A percentile compares a stretch with the other conserved stretches of the same genome.
phyloP scores from a whole-genome alignment of 2,888 invertebrate species.

The Atethmia centrago region DNA sequence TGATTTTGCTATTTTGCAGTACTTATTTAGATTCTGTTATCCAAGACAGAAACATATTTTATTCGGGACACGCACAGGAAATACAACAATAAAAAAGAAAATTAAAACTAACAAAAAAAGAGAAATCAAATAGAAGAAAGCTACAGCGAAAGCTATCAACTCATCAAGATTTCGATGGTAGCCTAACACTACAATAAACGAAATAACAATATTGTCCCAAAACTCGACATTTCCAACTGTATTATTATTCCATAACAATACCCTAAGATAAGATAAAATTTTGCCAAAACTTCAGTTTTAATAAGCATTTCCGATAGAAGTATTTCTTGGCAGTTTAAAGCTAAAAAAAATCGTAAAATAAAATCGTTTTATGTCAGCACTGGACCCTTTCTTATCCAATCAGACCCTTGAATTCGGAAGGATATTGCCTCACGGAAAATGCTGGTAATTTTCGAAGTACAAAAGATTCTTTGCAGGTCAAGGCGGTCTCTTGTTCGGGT shows the following conservation, averaged over 20 bases:
- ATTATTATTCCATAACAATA: not conserved
- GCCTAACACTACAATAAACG: not conserved
- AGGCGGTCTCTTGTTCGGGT: constrained; percentile 18
- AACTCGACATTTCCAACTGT: not conserved
- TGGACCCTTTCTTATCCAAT: constrained; percentile 54
- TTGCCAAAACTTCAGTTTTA: constrained; percentile 4
- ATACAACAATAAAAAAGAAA: too few relatives aligned
- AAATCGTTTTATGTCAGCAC: constrained; percentile 36
- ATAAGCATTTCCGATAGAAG: constrained; percentile 15
- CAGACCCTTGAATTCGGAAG: constrained; percentile 43
- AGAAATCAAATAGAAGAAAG: too few relatives aligned
- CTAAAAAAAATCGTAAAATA: constrained; percentile 43
- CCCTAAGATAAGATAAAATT: not conserved
- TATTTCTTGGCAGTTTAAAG: constrained; percentile 20
- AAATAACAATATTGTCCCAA: not conserved
- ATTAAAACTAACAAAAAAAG: too few relatives aligned
- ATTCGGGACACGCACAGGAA: too few relatives aligned
- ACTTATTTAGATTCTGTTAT: not conserved
- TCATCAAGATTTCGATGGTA: not conserved
- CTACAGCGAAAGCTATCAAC: not conserved
- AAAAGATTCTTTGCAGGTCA: constrained; percentile 53
- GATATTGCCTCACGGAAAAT: constrained; percentile 42
- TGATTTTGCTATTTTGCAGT: not conserved
- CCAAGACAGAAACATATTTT: too few relatives aligned
- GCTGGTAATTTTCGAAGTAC: constrained; percentile 35